Percentiles rank a stretch among this genome's conserved stretches.
Evolutionary conservation across 2,797 vertebrate species (phyloP).

Genomic region (Ammospiza maritima): DNA sequence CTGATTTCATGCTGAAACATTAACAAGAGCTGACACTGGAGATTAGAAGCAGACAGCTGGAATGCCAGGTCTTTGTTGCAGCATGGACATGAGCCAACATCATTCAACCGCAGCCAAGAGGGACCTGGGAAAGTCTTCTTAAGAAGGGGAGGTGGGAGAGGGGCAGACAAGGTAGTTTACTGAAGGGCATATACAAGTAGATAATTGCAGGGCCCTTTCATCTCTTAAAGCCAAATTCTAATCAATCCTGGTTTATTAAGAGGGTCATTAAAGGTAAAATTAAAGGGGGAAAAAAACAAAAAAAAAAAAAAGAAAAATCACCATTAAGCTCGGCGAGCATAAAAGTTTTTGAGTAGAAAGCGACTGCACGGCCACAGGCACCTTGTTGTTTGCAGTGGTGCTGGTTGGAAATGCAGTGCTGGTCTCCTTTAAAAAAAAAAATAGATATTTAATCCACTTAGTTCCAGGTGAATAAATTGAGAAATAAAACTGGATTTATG

Average conservation of each 20-base stretch:
- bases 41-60: slow-evolving; percentile 99
- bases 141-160: slow-evolving; percentile 77
- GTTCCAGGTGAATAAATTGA: slow-evolving; percentile 77
- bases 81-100: slow-evolving; percentile 94
- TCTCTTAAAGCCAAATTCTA: slow-evolving; percentile 74
- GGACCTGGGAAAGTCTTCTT: slow-evolving; percentile 87
- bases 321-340: slow-evolving; percentile 48
- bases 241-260: slow-evolving; percentile 74
- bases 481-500: slow-evolving; percentile 78
- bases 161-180: slow-evolving; percentile 80
- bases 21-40: slow-evolving; percentile 99
- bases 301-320: background rate
- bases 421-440: background rate
- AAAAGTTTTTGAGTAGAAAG: slow-evolving; percentile 54
- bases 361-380: slow-evolving; percentile 22
- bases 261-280: slow-evolving; percentile 73
- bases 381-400: slow-evolving; percentile 57
- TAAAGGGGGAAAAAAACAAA: background rate
- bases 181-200: slow-evolving; percentile 74
- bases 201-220: slow-evolving; percentile 73
- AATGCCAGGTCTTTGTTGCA: slow-evolving; percentile 97
- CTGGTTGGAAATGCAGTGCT: slow-evolving; percentile 59
- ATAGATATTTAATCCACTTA: slow-evolving; percentile 64
- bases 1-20: slow-evolving; percentile 95
- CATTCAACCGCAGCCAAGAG: slow-evolving; percentile 90